phyloP scores from a whole-genome alignment of 2,113 vertebrate genomes.

The Passerina amoena region DNA sequence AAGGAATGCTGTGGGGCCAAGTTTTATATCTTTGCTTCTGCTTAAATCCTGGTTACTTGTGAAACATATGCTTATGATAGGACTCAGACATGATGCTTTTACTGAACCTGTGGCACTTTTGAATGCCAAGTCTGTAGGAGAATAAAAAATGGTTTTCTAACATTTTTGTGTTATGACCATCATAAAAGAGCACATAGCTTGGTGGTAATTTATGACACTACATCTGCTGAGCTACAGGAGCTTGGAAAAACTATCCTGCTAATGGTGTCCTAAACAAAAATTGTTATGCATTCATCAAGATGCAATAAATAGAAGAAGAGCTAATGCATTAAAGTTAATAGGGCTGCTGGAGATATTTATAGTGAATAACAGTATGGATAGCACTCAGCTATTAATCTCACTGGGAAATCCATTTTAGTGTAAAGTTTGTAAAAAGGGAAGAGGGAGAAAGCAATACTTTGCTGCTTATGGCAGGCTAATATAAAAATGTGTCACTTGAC shows the following conservation, averaged over 20 bases:
- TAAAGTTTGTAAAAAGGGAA: not conserved
- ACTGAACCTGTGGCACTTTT: not conserved
- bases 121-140: not conserved
- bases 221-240: slow-evolving; percentile 36
- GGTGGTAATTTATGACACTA: slow-evolving; percentile 5
- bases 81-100: not conserved
- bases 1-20: not conserved
- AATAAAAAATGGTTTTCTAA: slow-evolving; percentile 11
- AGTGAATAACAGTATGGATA: slow-evolving; percentile 10
- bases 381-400: slow-evolving; percentile 16
- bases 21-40: not conserved
- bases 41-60: not conserved
- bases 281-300: slow-evolving; percentile 58
- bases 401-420: slow-evolving; percentile 9
- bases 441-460: not conserved
- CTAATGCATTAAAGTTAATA: slow-evolving; percentile 61
- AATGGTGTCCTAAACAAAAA: slow-evolving; percentile 48
- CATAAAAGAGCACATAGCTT: not conserved
- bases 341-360: slow-evolving; percentile 47
- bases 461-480: not conserved
- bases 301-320: slow-evolving; percentile 50
- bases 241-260: slow-evolving; percentile 34
- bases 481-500: not conserved
- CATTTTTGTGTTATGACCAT: slow-evolving; percentile 22
- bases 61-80: not conserved